Evolutionary conservation across 2,888 invertebrate genomes (phyloP), one percentile per base, ranked within the genome.

Genomic region (Ommatoiulus sabulosus): DNA sequence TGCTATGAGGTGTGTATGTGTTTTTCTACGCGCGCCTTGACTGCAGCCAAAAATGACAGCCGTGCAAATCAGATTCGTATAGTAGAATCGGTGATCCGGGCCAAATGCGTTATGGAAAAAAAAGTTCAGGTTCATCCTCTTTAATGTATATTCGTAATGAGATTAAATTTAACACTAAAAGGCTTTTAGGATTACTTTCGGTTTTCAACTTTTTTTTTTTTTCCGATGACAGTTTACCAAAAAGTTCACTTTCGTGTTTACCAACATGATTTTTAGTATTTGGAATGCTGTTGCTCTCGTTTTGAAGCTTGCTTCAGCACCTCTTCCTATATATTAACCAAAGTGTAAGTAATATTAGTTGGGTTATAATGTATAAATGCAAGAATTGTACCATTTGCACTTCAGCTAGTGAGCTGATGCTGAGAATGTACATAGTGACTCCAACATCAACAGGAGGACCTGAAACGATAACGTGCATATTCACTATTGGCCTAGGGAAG

Each of bases 321-420:
- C 72, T 72, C 24, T 72, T 24, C 72, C 72, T 72, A 24, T 72
- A 17, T 24, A 24, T 24, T 10, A 72, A 72, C 72, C 72, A 72
- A 72, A 72, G 72, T 72, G 72, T 72, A 24, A 72, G 72, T 72
- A 72, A 24, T 24, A 72, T 72, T 72, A 72, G 72, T 72, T 8
- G 72, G 72, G 72, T 72, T 72, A 72, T 72, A 72, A 72, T 63
- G 63, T 63, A 63, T 63, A 63, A 63, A 63, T 72, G 72, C 72
- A 72, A 72, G 72, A 72, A 72, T 86, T 86, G 46, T 96, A 98
- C 98, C 98, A 98, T 98, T 95, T 97, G 96, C 94, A 98, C 98
- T 96, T 98, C 98, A 94, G 97, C 98, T 94, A 98, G 97, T 94
- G 97, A 97, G 95, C 97, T 97, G 96, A 98, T 98, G 95, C 97